Evolutionary conservation across 1,140 invertebrate species (phyloP), one percentile per base, ranked within the genome.

Genomic region (Drosophila busckii): DNA sequence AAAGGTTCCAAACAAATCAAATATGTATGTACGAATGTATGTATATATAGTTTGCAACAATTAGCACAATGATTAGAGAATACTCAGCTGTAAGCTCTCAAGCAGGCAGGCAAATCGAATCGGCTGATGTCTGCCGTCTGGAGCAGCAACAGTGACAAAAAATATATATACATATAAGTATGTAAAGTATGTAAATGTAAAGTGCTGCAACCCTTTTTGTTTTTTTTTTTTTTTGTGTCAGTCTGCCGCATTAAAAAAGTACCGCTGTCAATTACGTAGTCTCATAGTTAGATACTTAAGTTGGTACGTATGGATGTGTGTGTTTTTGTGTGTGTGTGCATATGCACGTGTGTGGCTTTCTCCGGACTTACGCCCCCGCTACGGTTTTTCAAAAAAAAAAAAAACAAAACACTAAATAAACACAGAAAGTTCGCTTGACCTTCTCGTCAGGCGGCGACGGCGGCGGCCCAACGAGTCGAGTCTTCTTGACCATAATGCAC

Each of bases 1-100:
- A 49, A 31, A 17, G 32, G 32, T 22, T 15, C 31, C 55, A 44
- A 59, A 59, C 38, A 59, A 59, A 53, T 58, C 59, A 64, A 73
- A 70, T 25, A 44, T 35, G 46, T 40, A 44, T 54, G n/a, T n/a
- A n/a, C n/a, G n/a, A n/a, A n/a, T n/a, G n/a, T n/a, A n/a, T n/a
- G n/a, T n/a, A n/a, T n/a, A n/a, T n/a, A n/a, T n/a, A n/a, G n/a
- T n/a, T 52, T 49, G 38, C 22, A 46, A 42, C 59, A 44, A 37
- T 67, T 53, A 63, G 46, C 28, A 58, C 22, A 46, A 42, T 31
- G 32, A 9, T 37, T 37, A 34, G 17, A 13, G 37, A 46, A 46
- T 22, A 6, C 10, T 29, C 9, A 16, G n/a, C 29, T 20, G 29
- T 17, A 52, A 53, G 31, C 41, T 46, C n/a, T 60, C 15, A 42